These are phyloP conservation scores for Epicauta chinensis DNA, from an alignment of 1,140 invertebrate species.

Conservation along the genomic window DNA sequence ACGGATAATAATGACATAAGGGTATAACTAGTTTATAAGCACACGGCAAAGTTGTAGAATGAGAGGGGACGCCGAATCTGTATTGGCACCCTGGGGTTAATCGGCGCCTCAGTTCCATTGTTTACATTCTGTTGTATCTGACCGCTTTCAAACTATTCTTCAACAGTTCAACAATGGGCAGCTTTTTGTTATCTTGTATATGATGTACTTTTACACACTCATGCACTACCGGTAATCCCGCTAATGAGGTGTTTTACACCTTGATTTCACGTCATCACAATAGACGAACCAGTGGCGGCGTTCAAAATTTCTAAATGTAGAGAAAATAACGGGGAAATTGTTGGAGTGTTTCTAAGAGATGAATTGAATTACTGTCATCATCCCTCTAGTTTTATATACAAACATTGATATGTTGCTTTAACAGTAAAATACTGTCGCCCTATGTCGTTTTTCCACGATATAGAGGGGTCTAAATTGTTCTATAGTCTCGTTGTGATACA, in stretches of 20 bases:
- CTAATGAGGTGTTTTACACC: conserved; percentile 23
- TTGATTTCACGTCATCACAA: background rate
- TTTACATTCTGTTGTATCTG: conserved; percentile 25
- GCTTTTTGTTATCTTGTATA: conserved; percentile 18
- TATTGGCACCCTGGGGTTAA: conserved; percentile 22
- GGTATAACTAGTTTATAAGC: conserved; percentile 27
- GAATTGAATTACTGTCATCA: background rate
- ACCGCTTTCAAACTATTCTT: conserved; percentile 19
- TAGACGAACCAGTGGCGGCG: conserved; percentile 9
- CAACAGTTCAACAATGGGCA: conserved; percentile 13
- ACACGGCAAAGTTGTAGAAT: conserved; percentile 10
- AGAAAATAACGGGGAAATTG: too few relatives aligned
- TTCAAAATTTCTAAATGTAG: background rate
- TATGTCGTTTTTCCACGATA: too few relatives aligned
- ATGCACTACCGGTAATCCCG: conserved; percentile 14
- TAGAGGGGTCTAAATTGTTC: conserved; percentile 7
- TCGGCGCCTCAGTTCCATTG: conserved; percentile 26
- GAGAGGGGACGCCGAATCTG: conserved; percentile 6
- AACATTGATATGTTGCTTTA: background rate
- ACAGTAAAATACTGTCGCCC: too few relatives aligned
- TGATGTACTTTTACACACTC: conserved; percentile 20
- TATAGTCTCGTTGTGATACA: conserved; percentile 11
- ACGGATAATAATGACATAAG: conserved; percentile 27
- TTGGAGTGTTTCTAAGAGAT: too few relatives aligned
- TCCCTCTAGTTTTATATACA: background rate